Percentiles rank a stretch among this genome's conserved stretches.
phyloP scores from a whole-genome alignment of 2,797 vertebrate genomes.

The Monodelphis domestica region DNA sequence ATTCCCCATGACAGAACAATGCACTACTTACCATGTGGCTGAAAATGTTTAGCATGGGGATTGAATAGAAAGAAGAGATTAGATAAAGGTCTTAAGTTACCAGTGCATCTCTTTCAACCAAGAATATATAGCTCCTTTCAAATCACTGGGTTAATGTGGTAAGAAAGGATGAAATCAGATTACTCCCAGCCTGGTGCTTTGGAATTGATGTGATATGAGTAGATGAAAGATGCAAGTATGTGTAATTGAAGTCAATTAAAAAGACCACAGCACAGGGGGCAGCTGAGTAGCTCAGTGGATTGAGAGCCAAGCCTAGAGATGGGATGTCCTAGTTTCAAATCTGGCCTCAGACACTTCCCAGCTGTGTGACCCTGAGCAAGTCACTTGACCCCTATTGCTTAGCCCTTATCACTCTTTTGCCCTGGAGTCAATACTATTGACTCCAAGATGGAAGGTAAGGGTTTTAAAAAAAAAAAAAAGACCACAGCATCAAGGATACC shows the following conservation, averaged over 20 bases:
- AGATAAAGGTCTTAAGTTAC: constrained; percentile 37
- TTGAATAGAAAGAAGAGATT: background rate
- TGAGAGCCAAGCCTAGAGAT: no score
- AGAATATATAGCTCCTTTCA: constrained; percentile 55
- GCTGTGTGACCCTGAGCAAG: no score
- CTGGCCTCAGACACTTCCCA: no score
- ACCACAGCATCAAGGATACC: background rate
- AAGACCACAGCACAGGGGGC: no score
- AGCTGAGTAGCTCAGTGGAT: no score
- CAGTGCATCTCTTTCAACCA: constrained; percentile 4
- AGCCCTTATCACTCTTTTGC: no score
- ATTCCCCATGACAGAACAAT: background rate
- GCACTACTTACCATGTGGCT: background rate
- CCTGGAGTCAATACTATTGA: no score
- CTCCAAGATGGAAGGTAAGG: no score
- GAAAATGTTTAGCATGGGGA: background rate
- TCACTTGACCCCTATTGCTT: no score
- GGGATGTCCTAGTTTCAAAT: no score
- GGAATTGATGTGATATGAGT: constrained; percentile 52
- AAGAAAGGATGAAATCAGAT: background rate
- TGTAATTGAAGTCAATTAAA: background rate
- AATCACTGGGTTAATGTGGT: constrained; percentile 47
- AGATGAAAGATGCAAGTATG: constrained; percentile 16
- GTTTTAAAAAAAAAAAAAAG: no score
- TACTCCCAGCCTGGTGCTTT: constrained; percentile 45